Conservation (phyloP, 2,113 vertebrate genomes). For the Mobula hypostoma region DNA sequence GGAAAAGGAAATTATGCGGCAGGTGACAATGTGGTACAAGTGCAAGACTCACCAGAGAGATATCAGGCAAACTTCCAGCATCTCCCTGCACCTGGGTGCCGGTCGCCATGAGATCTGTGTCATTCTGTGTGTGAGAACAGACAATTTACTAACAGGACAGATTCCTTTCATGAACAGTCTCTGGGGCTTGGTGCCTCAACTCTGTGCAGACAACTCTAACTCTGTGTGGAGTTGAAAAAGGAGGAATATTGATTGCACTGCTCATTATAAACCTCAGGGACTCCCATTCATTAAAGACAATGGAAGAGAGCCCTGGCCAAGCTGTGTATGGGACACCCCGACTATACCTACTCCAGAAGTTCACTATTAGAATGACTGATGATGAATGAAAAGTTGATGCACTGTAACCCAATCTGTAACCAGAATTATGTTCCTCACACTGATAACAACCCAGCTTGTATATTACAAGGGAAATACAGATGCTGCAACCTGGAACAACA, state of each 20-base stretch:
- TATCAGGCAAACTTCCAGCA: constrained; percentile 69
- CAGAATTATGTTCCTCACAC: too few species aligned
- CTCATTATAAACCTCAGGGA: background rate
- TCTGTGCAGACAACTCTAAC: background rate
- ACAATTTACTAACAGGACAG: background rate
- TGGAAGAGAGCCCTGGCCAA: background rate
- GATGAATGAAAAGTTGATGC: too few species aligned
- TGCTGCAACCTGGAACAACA: too few species aligned
- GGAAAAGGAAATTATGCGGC: background rate
- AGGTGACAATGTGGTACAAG: background rate
- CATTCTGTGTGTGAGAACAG: constrained; percentile 60
- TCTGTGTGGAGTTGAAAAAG: background rate
- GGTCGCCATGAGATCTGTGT: constrained; percentile 67
- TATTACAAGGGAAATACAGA: too few species aligned
- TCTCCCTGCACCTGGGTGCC: constrained; percentile 60
- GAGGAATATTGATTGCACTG: background rate
- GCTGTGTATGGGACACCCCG: too few species aligned
- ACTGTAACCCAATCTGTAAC: too few species aligned
- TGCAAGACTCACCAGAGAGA: constrained; percentile 79
- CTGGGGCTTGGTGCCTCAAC: background rate
- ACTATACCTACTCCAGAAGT: too few species aligned
- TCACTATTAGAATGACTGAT: too few species aligned
- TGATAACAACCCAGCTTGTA: too few species aligned
- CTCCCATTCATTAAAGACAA: background rate
- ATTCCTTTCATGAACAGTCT: background rate